Base-by-base conservation (phyloP, 2,113 vertebrate genomes). In the Mus spicilegus region DNA sequence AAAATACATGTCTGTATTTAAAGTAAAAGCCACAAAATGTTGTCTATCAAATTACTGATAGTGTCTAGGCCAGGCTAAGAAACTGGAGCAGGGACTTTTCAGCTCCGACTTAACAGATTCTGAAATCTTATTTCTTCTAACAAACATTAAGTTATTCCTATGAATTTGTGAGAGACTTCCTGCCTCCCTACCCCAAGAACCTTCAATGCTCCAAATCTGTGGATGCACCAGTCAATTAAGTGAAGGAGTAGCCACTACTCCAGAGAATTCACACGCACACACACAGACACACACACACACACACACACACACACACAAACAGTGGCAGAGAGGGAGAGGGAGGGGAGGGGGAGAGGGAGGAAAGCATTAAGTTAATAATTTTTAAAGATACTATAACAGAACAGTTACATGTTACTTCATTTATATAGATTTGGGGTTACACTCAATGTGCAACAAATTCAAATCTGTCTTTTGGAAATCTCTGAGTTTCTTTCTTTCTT, bases 91-190 rank as follows among this genome's bases (percentile, higher is more conserved):
- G 9, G 9, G 30, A 26, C 4, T 58, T 84, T 36, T 36, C 7
- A 54, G 30, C 19, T 81, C 78, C 19, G 33, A 90, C 42, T 70
- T 56, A 39, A 39, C 30, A 24, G 2, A 91, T 95, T 73, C 87
- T 89, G 46, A 95, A 95, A 95, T 63, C 14, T 49, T 26, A 56
- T 76, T 90, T 89, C 65, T 77, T 69, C 17, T 24, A 82, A 76
- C 12, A 63, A 84, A 69, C 1, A 4, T 14, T 14, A 88, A 58
- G 42, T 12, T 36, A 16, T 58, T 24, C 22, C 22, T 80, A 7
- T 7, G 17, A 46, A 46, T 28, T 10, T 88, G 49, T 46, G 33
- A 54, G 28, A 51, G 20, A 80, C 19, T 76, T 10, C 28, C 56
- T 16, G 19, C 1, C 36, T 49, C 36, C 58, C 33, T 17, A 30